Evolutionary conservation across 2,113 vertebrate species (phyloP).

Genomic region (Carlito syrichta): DNA sequence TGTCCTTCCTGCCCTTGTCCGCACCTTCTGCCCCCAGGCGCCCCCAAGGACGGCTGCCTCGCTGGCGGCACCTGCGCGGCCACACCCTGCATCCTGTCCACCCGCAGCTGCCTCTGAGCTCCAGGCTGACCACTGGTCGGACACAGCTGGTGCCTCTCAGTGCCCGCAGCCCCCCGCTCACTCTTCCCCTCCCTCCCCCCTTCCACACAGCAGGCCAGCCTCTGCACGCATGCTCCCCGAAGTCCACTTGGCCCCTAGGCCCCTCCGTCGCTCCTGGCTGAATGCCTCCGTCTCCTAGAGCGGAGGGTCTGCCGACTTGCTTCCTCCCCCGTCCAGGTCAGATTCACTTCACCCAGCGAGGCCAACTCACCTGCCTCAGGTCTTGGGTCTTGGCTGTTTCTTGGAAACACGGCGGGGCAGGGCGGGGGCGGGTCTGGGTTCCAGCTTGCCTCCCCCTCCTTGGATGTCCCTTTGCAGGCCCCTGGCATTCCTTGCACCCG

Average conservation of each 20-base stretch:
- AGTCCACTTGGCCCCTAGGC: background rate
- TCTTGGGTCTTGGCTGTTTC: background rate
- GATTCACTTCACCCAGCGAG: rapidly evolving
- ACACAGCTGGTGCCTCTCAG: rapidly evolving
- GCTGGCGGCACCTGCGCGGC: rapidly evolving
- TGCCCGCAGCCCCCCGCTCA: background rate
- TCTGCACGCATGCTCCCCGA: rapidly evolving
- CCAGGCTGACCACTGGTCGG: background rate
- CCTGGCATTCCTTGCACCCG: background rate
- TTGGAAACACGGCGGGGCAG: background rate
- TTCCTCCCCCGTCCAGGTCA: rapidly evolving
- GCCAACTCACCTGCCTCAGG: rapidly evolving
- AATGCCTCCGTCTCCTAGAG: background rate
- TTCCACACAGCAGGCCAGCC: rapidly evolving
- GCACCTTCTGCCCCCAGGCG: rapidly evolving
- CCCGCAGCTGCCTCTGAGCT: background rate
- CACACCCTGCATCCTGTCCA: rapidly evolving
- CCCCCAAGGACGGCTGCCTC: rapidly evolving
- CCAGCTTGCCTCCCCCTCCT: too few relatives aligned
- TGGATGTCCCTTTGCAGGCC: background rate
- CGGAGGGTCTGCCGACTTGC: too few relatives aligned
- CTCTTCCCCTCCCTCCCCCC: background rate
- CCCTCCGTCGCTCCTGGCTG: rapidly evolving
- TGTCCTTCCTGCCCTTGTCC: background rate
- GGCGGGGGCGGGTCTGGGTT: background rate